phyloP scores from a whole-genome alignment of 2,888 invertebrate genomes.

The Dasysyrphus tricinctus region DNA sequence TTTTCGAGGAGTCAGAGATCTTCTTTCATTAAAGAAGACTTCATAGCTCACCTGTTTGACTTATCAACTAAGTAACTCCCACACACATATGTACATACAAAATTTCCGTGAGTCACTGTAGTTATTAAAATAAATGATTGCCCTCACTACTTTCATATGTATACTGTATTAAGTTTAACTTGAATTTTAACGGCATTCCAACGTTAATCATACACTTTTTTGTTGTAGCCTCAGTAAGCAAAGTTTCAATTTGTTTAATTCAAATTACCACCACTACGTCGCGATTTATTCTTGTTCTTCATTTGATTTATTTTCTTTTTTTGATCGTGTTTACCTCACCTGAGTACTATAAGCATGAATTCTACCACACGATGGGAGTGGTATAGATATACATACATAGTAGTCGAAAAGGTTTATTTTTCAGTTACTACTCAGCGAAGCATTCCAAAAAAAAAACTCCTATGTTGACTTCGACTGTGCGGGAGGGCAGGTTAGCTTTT shows the following conservation, averaged over 20 bases:
- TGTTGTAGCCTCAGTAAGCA: not conserved
- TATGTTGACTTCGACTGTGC: not conserved
- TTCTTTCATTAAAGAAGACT: not conserved
- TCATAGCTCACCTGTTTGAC: not conserved
- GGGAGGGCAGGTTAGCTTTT: conserved; percentile 7
- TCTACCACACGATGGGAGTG: conserved; percentile 50
- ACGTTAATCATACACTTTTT: conserved; percentile 2
- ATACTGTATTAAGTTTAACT: conserved; percentile 10
- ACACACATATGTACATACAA: not conserved
- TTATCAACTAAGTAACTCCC: not conserved
- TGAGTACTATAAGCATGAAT: conserved; percentile 41
- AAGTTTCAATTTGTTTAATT: conserved; percentile 40
- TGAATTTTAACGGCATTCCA: conserved; percentile 55
- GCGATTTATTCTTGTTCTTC: conserved; percentile 53
- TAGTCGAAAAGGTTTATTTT: conserved; percentile 29
- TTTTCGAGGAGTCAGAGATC: no score
- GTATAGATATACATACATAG: conserved; percentile 5
- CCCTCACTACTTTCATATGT: not conserved
- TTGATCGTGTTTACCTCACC: conserved; percentile 66
- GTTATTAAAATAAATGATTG: not conserved
- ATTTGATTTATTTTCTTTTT: conserved; percentile 20
- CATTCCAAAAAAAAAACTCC: conserved; percentile 29
- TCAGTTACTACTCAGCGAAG: conserved; percentile 48
- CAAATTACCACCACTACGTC: conserved; percentile 34
- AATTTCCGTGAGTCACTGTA: conserved; percentile 49